Evolutionary conservation across 1,140 invertebrate genomes (phyloP), one percentile per base, ranked within the genome.

Genomic region (Ceratitis capitata): DNA sequence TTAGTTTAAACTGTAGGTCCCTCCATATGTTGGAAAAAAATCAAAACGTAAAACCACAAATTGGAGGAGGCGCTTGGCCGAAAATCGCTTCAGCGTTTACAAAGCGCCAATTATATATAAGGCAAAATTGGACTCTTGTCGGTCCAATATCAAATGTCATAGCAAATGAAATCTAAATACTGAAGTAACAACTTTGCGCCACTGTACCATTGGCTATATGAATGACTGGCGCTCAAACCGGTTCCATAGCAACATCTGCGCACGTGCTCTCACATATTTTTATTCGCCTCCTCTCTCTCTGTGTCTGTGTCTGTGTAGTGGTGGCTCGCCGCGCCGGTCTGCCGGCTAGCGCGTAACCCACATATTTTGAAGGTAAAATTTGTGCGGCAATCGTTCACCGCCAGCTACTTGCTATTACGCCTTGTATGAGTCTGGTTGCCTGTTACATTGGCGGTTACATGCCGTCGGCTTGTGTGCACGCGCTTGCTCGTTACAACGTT

Each of bases 371-470:
- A 78, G 69, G 39, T 78, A 53, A 83, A 83, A 53, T 51, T 83
- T 49, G 26, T 51, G 45, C 49, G 82, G 61, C 32, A 69, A 69
- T 35, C 32, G 32, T 51, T 26, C 14, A 88, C 86, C 90, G 88
- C 85, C 82, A 86, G 56, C 23, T 16, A 32, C 84, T 86, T 85
- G 23, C 86, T 86, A 45, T 69, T 35, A 78, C n/a, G 47, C 32
- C 86, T 58, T 83, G 26, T 7, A 42, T 14, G 86, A 64, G 23
- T 56, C 49, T 91, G 90, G 86, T 89, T 87, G 89, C 90, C 90
- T 91, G 90, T 89, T 91, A 91, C 88, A 89, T 91, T 91, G 90
- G 90, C 90, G 90, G 90, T 91, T 74, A 64, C 58, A 58, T 12
- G 12, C 74, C 26, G 82, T 83, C 82, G 45, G 26, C 82, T 83